phyloP scores from a whole-genome alignment of 2,888 invertebrate genomes.

The Lepidonotus clava region DNA sequence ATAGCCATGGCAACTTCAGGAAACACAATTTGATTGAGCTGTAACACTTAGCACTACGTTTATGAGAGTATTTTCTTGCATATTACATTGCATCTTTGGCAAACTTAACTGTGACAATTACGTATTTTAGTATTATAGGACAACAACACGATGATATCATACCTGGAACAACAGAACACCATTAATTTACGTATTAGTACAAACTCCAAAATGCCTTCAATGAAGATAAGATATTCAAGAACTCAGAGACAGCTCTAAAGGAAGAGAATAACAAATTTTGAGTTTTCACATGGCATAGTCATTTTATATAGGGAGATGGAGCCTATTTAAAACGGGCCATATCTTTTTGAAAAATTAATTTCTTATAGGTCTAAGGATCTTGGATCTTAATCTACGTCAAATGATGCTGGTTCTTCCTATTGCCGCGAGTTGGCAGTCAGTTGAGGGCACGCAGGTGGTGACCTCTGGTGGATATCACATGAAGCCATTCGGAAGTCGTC shows the following conservation, averaged over 20 bases:
- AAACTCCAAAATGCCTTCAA: background rate
- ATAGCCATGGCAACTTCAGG: background rate
- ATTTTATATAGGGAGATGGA: too few species aligned
- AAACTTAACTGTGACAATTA: constrained; percentile 23
- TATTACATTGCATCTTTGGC: constrained; percentile 42
- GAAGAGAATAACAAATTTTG: too few species aligned
- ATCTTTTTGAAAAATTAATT: too few species aligned
- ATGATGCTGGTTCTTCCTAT: background rate
- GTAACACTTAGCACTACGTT: background rate
- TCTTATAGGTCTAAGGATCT: too few species aligned
- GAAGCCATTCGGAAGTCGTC: constrained; percentile 24
- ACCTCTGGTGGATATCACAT: constrained; percentile 22
- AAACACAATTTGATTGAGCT: background rate
- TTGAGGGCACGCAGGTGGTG: background rate
- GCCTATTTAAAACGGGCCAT: too few species aligned
- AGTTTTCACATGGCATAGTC: background rate
- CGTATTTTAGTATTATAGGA: background rate
- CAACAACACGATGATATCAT: constrained; percentile 29
- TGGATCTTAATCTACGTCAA: too few species aligned
- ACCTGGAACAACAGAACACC: background rate
- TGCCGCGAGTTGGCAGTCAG: background rate
- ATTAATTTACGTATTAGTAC: background rate
- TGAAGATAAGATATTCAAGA: background rate
- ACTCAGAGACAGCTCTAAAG: too few species aligned
- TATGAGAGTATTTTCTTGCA: constrained; percentile 2